These are phyloP conservation scores for Candoia aspera DNA, from an alignment of 2,113 vertebrate species.

Conservation along the genomic window DNA sequence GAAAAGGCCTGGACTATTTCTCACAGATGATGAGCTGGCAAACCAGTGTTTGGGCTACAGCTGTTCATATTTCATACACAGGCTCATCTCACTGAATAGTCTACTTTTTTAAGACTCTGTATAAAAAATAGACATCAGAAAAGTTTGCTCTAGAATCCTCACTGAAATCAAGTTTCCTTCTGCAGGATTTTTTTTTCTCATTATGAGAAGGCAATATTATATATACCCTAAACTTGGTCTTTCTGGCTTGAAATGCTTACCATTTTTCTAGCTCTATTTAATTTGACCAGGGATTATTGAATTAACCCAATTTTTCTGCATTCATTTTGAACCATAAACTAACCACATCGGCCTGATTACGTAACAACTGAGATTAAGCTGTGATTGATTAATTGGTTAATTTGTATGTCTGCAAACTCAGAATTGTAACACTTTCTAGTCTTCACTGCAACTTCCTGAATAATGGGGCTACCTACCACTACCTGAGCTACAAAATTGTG, in stretches of 20 bases:
- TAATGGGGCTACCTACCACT: not conserved
- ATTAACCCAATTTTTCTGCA: not conserved
- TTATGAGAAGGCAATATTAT: not conserved
- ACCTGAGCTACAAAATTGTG: not conserved
- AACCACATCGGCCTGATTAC: too few relatives aligned
- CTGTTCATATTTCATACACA: not conserved
- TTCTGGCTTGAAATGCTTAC: not conserved
- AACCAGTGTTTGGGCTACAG: not conserved
- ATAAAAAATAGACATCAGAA: not conserved
- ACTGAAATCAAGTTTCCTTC: not conserved
- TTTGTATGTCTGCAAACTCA: too few relatives aligned
- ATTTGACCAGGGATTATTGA: not conserved
- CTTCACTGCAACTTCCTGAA: too few relatives aligned
- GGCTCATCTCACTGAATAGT: not conserved
- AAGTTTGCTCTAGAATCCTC: not conserved
- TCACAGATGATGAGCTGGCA: constrained; percentile 15
- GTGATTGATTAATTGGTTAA: too few relatives aligned
- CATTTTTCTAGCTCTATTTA: not conserved
- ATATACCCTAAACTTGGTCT: not conserved
- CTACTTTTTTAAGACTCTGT: not conserved
- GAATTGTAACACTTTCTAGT: too few relatives aligned
- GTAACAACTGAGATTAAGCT: too few relatives aligned
- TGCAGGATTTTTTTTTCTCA: not conserved
- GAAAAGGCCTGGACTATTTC: not conserved
- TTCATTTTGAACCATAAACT: not conserved